Percentiles rank a stretch among this genome's conserved stretches.
Conservation (phyloP, 2,797 vertebrate species). For the Eulemur mongoz region DNA sequence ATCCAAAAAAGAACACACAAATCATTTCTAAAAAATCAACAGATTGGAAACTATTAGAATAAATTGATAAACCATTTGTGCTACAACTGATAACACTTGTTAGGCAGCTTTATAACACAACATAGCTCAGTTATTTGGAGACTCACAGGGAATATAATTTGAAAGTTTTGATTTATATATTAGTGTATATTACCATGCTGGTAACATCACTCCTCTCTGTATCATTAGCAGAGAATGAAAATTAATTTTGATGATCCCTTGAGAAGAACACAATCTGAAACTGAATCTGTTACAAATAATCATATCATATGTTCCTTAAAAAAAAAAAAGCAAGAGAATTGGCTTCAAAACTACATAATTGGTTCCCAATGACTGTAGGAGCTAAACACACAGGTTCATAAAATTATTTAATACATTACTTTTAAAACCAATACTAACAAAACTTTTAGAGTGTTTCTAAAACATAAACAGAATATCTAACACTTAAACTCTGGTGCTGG, state of each 20-base stretch:
- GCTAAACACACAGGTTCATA: not conserved
- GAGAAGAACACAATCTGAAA: conserved; percentile 31
- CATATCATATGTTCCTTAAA: not conserved
- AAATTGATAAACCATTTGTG: not conserved
- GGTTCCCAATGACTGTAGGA: not conserved
- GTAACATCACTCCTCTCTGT: not conserved
- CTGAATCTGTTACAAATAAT: conserved; percentile 19
- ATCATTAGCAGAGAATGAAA: conserved; percentile 9
- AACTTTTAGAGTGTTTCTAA: conserved; percentile 12
- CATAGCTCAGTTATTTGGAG: not conserved
- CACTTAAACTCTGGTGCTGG: conserved; percentile 19
- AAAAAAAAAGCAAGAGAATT: not conserved
- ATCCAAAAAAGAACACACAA: not conserved
- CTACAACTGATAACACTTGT: not conserved
- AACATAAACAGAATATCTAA: not conserved
- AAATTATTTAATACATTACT: not conserved
- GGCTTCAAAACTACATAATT: not conserved
- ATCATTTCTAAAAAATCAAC: conserved; percentile 4
- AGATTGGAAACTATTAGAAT: not conserved
- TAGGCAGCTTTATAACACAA: not conserved
- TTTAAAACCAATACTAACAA: not conserved
- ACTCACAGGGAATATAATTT: not conserved
- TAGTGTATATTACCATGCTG: not conserved
- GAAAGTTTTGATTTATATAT: not conserved
- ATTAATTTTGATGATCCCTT: conserved; percentile 43